A percentile compares a stretch with the other conserved stretches of the same genome.
phyloP scores from a whole-genome alignment of 2,888 invertebrate species.

The Chrysolina haemoptera region DNA sequence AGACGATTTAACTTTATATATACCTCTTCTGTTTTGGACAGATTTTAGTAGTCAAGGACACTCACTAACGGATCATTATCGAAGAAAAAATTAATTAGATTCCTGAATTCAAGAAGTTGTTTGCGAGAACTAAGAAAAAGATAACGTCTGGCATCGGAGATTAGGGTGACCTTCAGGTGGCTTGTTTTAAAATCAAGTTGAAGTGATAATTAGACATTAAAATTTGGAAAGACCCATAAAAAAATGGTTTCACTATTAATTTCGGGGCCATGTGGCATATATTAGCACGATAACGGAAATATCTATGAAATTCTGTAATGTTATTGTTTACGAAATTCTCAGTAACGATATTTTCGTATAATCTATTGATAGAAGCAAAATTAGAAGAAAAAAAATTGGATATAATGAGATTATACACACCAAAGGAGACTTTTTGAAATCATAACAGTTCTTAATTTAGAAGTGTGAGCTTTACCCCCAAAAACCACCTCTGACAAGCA shows the following conservation, averaged over 20 bases:
- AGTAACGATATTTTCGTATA: too few relatives aligned
- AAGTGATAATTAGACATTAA: not conserved
- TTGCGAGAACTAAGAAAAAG: not conserved
- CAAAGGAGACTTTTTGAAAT: too few relatives aligned
- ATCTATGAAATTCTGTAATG: too few relatives aligned
- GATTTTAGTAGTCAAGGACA: not conserved
- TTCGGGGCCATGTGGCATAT: too few relatives aligned
- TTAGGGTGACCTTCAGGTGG: not conserved
- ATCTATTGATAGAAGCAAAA: too few relatives aligned
- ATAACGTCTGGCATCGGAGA: not conserved
- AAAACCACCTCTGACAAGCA: too few relatives aligned
- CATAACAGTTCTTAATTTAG: too few relatives aligned
- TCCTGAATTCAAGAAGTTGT: not conserved
- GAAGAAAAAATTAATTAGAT: not conserved
- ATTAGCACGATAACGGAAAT: not conserved
- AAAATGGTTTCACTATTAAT: too few relatives aligned
- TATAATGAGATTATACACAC: too few relatives aligned
- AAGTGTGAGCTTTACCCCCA: too few relatives aligned
- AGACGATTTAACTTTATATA: constrained; percentile 8
- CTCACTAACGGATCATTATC: not conserved
- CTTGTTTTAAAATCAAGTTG: not conserved
- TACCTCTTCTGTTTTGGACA: constrained; percentile 16
- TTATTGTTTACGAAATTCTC: not conserved
- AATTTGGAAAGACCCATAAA: not conserved
- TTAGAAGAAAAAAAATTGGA: too few relatives aligned